Evolutionary conservation across 1,140 invertebrate species (phyloP), one percentile per base, ranked within the genome.

Genomic region (Aplysia californica): DNA sequence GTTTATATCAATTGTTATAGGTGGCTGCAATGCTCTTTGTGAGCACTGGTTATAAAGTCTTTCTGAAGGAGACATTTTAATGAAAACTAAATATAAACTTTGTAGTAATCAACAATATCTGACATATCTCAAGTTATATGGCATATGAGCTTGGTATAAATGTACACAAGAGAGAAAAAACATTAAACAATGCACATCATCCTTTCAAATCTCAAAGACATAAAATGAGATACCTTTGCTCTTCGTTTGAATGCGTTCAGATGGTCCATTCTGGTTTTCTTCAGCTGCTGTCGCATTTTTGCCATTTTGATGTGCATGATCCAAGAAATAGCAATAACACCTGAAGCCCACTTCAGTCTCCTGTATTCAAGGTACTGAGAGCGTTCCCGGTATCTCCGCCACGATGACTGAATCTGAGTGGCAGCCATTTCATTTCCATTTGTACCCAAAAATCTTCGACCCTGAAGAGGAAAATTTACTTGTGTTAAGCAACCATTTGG

Each of bases 281-380:
- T 84, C 23, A 90, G 79, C 77, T 88, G 84, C 31, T 83, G 72
- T 71, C 85, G 78, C 61, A 89, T 85, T 77, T 86, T 86, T 35
- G 82, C 74, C 85, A 89, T 86, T 81, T 89, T 90, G 38, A 90
- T 82, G 70, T 86, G 84, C 85, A 89, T 87, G 33, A 89, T 84
- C 89, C 89, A 90, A 2, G 87, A 86, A 15, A 90, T 85, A 26
- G 87, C 89, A 78, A 90, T 89, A 21, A 90, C 88, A 59, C 89
- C 88, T n/a, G 89, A 85, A 15, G 89, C 88, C 88, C 89, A 90
- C 75, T 90, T 90, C 78, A 83, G 82, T 23, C 81, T 80, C 4
- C 88, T 79, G 69, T 89, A 89, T 35, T 87, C 87, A 38, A 90
- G 76, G 76, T 89, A 90, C n/a, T 84, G 78, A 4, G 78, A 83